phyloP scores from a whole-genome alignment of 2,113 vertebrate species.

The Hoplias malabaricus region DNA sequence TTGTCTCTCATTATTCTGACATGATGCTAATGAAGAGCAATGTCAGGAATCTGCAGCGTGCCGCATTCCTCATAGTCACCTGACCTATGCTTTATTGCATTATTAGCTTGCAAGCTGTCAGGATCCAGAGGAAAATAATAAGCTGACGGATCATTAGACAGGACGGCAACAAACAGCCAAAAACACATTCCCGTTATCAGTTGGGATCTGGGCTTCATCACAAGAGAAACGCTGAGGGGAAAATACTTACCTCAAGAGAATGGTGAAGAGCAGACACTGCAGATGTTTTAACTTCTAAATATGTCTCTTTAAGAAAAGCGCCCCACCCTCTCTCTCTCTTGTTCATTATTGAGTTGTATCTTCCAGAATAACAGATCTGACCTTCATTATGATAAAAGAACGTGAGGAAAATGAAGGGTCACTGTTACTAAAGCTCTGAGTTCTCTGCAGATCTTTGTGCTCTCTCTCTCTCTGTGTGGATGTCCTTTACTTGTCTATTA shows the following conservation, averaged over 20 bases:
- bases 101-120: conserved; percentile 48
- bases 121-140: conserved; percentile 43
- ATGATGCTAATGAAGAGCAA: conserved; percentile 45
- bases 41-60: conserved; percentile 24
- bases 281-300: background rate
- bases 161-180: conserved; percentile 27
- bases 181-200: conserved; percentile 22
- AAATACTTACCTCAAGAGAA: background rate
- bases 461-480: background rate
- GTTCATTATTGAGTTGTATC: background rate
- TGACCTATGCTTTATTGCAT: conserved; percentile 36
- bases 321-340: background rate
- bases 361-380: background rate
- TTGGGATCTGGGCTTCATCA: conserved; percentile 28
- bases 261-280: background rate
- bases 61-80: conserved; percentile 27
- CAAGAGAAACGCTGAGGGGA: background rate
- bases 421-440: background rate
- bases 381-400: background rate
- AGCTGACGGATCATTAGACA: conserved; percentile 22
- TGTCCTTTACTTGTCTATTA: background rate
- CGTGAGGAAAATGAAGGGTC: background rate
- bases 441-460: background rate
- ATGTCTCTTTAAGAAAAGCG: background rate
- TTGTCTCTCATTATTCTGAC: conserved; percentile 32